Base-by-base conservation (phyloP, 2,797 vertebrate genomes). In the Myiotriccus ornatus region DNA sequence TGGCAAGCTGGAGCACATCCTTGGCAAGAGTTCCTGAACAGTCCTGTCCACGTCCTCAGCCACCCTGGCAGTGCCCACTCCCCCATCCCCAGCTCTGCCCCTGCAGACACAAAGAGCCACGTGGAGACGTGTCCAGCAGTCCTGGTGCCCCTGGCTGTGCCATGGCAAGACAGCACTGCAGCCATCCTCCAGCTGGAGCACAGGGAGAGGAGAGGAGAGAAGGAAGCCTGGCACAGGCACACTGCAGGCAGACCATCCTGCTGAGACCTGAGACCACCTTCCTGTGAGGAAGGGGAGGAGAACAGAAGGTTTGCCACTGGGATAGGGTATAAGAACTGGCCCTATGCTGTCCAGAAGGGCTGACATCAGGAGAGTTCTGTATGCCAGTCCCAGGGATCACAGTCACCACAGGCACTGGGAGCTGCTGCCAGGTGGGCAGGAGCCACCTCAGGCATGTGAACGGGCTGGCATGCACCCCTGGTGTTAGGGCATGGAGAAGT, bases 41-140 rank as follows among this genome's bases (percentile, higher is more conserved):
- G 41, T n/a, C 46, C 39, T 5, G 2, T 23, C 27, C 13, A 10
- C 1, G 2, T n/a, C 4, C 39, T 14, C 39, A 30, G 19, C 20
- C 64, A 32, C 20, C 17, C 18, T 2, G 2, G 21, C 41, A 76
- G 39, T 9, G 5, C 12, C 43, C 4, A 1, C 2, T 55, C 18
- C 70, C 71, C 50, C 4, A 0, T 30, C 12, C 50, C 47, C 63
- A 70, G 32, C 41, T 35, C 53, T 83, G 41, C n/a, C 41, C 12
- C 56, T 56, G 32, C 32, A 56, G 21, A 74, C 84, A 22, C 32
- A 14, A 41, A 18, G 27, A 73, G 39, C n/a, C 32, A 4, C 0
- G 2, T 0, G 3, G 65, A 41, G 68, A n/a, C 0, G 0, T 24
- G 30, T 20, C 62, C 1, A 0, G 52, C 53, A 59, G 37, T 53